These are phyloP conservation scores for Mesocentrotus franciscanus DNA, from an alignment of 53 echinoderm and acorn worm genomes.

Conservation along the genomic window DNA sequence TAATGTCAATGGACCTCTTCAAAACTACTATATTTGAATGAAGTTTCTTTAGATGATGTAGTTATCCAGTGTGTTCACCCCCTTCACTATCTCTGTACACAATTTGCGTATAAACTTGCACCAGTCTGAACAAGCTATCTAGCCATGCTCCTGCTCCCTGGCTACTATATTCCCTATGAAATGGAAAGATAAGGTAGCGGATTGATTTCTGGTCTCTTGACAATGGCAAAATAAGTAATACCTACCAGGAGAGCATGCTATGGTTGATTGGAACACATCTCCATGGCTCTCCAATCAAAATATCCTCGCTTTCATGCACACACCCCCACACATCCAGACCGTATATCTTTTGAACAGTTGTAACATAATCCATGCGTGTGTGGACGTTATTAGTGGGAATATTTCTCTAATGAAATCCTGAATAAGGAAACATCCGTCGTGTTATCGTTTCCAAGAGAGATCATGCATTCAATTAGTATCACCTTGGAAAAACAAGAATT, in stretches of 20 bases:
- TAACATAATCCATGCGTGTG: constrained; percentile 1
- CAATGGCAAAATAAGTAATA: constrained; percentile 40
- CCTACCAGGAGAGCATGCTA: constrained; percentile 28
- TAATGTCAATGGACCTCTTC: too few relatives aligned
- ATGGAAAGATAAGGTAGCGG: not conserved
- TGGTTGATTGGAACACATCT: constrained; percentile 21
- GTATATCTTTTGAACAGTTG: not conserved
- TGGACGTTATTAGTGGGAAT: constrained; percentile 46
- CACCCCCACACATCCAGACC: not conserved
- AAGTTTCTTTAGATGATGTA: too few relatives aligned
- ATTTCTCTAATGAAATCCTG: constrained; percentile 9
- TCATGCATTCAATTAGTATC: constrained; percentile 42
- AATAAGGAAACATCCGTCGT: not conserved
- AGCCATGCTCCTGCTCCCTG: not conserved
- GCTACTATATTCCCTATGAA: constrained; percentile 19
- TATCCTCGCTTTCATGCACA: not conserved
- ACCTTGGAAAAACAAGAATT: not conserved
- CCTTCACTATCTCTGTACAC: too few relatives aligned
- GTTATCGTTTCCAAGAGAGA: constrained; percentile 33
- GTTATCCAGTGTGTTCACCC: too few relatives aligned
- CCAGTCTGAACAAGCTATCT: not conserved
- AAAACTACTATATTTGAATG: too few relatives aligned
- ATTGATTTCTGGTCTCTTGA: constrained; percentile 51
- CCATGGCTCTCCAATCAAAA: constrained; percentile 2
- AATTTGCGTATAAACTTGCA: too few relatives aligned